phyloP scores from a whole-genome alignment of 2,888 invertebrate genomes.

The Tetheella fluctuosa region DNA sequence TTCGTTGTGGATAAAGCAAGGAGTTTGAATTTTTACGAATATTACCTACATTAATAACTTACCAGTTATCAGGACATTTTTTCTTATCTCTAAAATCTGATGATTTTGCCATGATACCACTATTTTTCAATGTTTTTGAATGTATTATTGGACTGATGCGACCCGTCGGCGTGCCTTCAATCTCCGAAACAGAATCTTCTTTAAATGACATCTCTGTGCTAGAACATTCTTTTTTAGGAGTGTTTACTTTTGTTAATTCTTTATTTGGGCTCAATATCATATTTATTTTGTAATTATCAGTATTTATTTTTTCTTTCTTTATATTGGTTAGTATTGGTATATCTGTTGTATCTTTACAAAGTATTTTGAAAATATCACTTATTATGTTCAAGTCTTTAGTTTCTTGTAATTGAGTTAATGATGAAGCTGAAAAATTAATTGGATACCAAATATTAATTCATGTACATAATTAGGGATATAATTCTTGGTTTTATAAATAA shows the following conservation, averaged over 20 bases:
- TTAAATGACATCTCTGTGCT: slow-evolving; percentile 20
- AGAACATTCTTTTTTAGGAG: background rate
- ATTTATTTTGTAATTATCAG: slow-evolving; percentile 13
- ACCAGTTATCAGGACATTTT: slow-evolving; percentile 69
- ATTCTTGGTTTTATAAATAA: background rate
- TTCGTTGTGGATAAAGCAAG: too few relatives aligned
- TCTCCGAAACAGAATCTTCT: slow-evolving; percentile 62
- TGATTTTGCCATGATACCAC: slow-evolving; percentile 26
- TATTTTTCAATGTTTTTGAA: slow-evolving; percentile 48
- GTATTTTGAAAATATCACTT: slow-evolving; percentile 58
- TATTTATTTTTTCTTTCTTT: slow-evolving; percentile 17
- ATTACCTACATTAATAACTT: too few relatives aligned
- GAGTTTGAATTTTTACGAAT: too few relatives aligned
- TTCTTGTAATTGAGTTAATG: slow-evolving; percentile 58
- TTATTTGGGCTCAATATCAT: slow-evolving; percentile 28
- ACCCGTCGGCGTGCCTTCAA: slow-evolving; percentile 69
- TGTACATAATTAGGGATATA: background rate
- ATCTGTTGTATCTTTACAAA: slow-evolving; percentile 49
- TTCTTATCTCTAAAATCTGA: slow-evolving; percentile 65
- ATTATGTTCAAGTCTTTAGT: slow-evolving; percentile 63
- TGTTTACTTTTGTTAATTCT: slow-evolving; percentile 17
- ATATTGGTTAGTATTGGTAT: slow-evolving; percentile 27
- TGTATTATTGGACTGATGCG: slow-evolving; percentile 70
- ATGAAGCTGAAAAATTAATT: slow-evolving; percentile 47
- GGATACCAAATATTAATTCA: too few relatives aligned